Percentiles rank a stretch among this genome's conserved stretches.
phyloP scores from a whole-genome alignment of 2,113 vertebrate genomes.

The Chaetura pelagica region DNA sequence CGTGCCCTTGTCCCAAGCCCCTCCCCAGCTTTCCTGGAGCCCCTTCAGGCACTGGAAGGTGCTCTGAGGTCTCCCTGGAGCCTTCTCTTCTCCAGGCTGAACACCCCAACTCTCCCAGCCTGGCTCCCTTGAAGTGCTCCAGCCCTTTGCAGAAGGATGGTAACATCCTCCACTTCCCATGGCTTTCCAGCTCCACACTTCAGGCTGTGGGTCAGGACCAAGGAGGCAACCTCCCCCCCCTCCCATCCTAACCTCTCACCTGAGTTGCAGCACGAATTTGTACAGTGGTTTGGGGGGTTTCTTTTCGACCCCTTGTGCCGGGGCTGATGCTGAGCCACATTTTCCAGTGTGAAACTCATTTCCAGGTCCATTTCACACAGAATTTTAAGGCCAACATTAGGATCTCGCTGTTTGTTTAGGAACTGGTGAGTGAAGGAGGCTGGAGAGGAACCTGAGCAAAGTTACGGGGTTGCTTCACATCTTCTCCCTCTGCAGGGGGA shows the following conservation, averaged over 20 bases:
- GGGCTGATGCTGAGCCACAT: background rate
- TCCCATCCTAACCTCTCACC: accelerated
- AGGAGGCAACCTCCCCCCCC: background rate
- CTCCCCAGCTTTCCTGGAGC: too few relatives aligned
- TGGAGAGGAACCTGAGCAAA: background rate
- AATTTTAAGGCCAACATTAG: slow-evolving; percentile 48
- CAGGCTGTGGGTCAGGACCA: accelerated
- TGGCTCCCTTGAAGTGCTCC: too few relatives aligned
- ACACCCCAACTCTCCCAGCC: too few relatives aligned
- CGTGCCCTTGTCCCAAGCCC: too few relatives aligned
- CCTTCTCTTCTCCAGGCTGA: too few relatives aligned
- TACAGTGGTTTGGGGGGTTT: background rate
- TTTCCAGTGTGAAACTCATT: slow-evolving; percentile 59
- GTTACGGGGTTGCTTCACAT: background rate
- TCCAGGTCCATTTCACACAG: slow-evolving; percentile 61
- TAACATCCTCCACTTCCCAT: accelerated
- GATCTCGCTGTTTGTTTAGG: background rate
- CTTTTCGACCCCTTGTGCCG: background rate
- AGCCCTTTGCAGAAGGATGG: background rate
- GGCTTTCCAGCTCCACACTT: background rate
- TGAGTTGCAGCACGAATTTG: background rate
- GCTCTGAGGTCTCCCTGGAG: too few relatives aligned
- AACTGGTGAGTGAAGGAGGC: background rate
- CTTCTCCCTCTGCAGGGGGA: background rate
- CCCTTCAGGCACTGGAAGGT: too few relatives aligned